Base-by-base conservation (phyloP, 2,797 vertebrate species). In the Myoxocephalus aenaeus region DNA sequence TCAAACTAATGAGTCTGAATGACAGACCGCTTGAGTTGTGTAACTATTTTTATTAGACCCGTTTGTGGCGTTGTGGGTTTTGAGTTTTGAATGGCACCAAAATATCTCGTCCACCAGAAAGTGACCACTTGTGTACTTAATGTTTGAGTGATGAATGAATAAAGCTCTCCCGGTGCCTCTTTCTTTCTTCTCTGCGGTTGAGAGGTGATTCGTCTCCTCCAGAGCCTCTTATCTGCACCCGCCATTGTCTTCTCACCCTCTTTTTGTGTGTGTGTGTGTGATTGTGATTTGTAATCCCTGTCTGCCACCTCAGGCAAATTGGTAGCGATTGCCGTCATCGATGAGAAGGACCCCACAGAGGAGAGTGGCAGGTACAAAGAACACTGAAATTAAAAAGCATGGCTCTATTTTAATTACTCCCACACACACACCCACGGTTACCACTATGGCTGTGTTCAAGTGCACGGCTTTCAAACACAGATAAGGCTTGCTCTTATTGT, bases 311-410 rank as follows among this genome's bases (percentile, higher is more conserved):
- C 94, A 99, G 98, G 98, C 90, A 99, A 99, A 94, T 94, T 99
- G 90, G 95, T 99, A 88, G 97, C 95, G 80, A 96, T 99, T 69
- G 98, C 97, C 73, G 90, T 99, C 87, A 96, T 98, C 88, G 96
- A 99, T 85, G 97, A 98, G 91, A 99, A 97, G 92, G 97, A 97
- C 87, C 93, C 94, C 85, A 96, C 96, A 74, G 89, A 95, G 83
- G 95, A 97, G 74, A 98, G 98, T 82, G 91, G 90, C 90, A 98
- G 97, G 98, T 99, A 97, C 77, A 65, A 81, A 90, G 36, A 75
- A 66, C 57, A 29, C 50, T 48, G 38, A 84, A 90, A 91, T 85
- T 76, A 85, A 87, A 89, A 90, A 79, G 64, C 82, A 42, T 1
- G 38, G 18, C 62, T 72, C 57, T n/a, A 53, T 72, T 72, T 77